phyloP scores from a whole-genome alignment of 2,888 invertebrate genomes.

The Polia nebulosa region DNA sequence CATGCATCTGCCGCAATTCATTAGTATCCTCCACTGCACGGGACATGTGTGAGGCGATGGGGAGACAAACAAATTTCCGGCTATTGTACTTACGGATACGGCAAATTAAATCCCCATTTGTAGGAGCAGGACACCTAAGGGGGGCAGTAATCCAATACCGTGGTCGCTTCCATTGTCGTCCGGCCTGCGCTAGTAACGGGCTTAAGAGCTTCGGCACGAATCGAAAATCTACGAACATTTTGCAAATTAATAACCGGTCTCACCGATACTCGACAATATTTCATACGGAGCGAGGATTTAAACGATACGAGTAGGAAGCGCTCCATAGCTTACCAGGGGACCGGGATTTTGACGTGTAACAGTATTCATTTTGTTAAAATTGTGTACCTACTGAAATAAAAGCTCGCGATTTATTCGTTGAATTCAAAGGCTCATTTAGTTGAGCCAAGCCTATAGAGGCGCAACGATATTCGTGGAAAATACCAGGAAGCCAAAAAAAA shows the following conservation, averaged over 20 bases:
- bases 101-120: slow-evolving; percentile 88
- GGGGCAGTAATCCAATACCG: slow-evolving; percentile 83
- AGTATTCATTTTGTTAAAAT: slow-evolving; percentile 37
- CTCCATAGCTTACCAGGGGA: slow-evolving; percentile 34
- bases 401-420: slow-evolving; percentile 14
- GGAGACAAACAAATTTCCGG: slow-evolving; percentile 79
- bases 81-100: slow-evolving; percentile 86
- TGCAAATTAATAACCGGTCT: slow-evolving; percentile 86
- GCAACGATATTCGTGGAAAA: slow-evolving; percentile 25
- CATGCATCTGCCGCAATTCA: slow-evolving; percentile 45
- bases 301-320: slow-evolving; percentile 43
- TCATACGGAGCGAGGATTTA: slow-evolving; percentile 44
- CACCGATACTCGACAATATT: slow-evolving; percentile 63
- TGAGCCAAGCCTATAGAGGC: slow-evolving; percentile 7
- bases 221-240: slow-evolving; percentile 79
- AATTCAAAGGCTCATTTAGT: slow-evolving; percentile 30
- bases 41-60: slow-evolving; percentile 72
- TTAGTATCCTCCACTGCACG: slow-evolving; percentile 66
- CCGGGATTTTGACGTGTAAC: slow-evolving; percentile 31
- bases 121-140: slow-evolving; percentile 79
- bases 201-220: slow-evolving; percentile 81
- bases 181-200: slow-evolving; percentile 78
- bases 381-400: background rate
- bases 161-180: slow-evolving; percentile 82
- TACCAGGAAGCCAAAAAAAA: slow-evolving; percentile 35